Conservation (phyloP, 2,888 invertebrate genomes). For the Sicus ferrugineus region DNA sequence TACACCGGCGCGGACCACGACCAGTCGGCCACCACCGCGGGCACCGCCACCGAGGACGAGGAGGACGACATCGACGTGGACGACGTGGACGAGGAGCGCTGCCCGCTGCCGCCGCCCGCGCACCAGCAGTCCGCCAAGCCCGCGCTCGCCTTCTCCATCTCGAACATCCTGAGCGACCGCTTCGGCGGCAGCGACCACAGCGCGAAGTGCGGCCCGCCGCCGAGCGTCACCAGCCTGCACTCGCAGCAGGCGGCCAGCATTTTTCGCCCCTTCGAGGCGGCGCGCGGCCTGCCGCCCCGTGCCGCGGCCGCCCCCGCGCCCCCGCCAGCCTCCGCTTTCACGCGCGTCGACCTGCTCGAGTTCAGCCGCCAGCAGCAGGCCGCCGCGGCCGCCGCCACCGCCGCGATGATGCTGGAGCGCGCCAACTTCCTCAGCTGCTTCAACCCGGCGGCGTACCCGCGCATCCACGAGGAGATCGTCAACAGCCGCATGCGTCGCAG, state of each 20-base stretch:
- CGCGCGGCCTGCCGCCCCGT: conserved; percentile 40
- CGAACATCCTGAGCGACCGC: conserved; percentile 64
- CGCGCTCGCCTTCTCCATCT: conserved; percentile 62
- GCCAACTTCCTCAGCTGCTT: conserved; percentile 63
- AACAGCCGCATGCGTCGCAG: conserved; percentile 59
- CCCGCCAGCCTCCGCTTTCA: conserved; percentile 62
- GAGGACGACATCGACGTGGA: conserved; percentile 53
- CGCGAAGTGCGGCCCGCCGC: background rate
- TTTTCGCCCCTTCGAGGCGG: conserved; percentile 62
- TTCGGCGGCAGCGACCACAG: conserved; percentile 53
- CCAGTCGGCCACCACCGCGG: conserved; percentile 47
- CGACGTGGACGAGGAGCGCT: conserved; percentile 52
- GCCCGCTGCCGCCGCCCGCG: conserved; percentile 48
- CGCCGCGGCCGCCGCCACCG: conserved; percentile 59
- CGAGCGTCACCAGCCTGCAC: background rate
- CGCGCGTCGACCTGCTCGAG: conserved; percentile 61
- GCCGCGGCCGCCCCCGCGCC: conserved; percentile 49
- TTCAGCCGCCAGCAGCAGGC: conserved; percentile 62
- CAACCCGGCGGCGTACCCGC: conserved; percentile 62
- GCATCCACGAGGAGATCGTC: conserved; percentile 63
- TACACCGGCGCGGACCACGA: conserved; percentile 48
- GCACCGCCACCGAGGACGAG: conserved; percentile 47
- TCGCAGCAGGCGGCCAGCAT: conserved; percentile 46
- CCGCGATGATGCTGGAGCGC: conserved; percentile 62
- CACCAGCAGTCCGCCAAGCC: conserved; percentile 59